These are phyloP conservation scores for Ailuropoda melanoleuca DNA, from an alignment of 2,113 vertebrate genomes.

Conservation along the genomic window DNA sequence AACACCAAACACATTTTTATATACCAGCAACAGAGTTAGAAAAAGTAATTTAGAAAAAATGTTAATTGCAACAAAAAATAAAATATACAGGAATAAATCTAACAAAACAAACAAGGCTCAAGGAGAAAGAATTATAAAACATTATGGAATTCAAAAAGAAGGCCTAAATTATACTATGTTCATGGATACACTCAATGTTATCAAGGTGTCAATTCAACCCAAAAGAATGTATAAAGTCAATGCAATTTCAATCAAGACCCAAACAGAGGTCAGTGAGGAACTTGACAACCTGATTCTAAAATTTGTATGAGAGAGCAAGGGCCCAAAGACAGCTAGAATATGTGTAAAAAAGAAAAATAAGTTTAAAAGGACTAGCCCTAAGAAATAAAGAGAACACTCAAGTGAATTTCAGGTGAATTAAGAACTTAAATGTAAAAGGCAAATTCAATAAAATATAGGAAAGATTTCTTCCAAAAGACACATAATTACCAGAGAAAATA, in stretches of 20 bases:
- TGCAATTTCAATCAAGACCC: not conserved
- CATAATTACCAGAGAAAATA: not conserved
- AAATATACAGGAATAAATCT: conserved; percentile 24
- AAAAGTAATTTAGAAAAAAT: conserved; percentile 3
- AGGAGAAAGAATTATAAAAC: not conserved
- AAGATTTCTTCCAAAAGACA: not conserved
- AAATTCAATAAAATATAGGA: not conserved
- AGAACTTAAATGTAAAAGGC: not conserved
- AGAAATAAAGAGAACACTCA: not conserved
- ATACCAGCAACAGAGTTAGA: not conserved
- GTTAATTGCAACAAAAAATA: not conserved
- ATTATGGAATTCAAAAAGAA: not conserved
- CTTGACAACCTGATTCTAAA: not conserved
- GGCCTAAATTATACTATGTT: not conserved
- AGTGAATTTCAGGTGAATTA: not conserved
- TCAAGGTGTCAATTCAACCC: not conserved
- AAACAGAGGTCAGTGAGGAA: not conserved
- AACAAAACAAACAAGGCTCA: not conserved
- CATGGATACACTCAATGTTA: not conserved
- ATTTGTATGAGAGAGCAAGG: not conserved
- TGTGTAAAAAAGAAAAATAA: not conserved
- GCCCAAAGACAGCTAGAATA: not conserved
- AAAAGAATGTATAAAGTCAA: not conserved
- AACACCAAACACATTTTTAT: not conserved
- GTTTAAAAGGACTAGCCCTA: not conserved